A percentile compares a stretch with the other conserved stretches of the same genome.
Evolutionary conservation across 2,113 vertebrate genomes (phyloP).

Genomic region (Phalacrocorax brasilianus): DNA sequence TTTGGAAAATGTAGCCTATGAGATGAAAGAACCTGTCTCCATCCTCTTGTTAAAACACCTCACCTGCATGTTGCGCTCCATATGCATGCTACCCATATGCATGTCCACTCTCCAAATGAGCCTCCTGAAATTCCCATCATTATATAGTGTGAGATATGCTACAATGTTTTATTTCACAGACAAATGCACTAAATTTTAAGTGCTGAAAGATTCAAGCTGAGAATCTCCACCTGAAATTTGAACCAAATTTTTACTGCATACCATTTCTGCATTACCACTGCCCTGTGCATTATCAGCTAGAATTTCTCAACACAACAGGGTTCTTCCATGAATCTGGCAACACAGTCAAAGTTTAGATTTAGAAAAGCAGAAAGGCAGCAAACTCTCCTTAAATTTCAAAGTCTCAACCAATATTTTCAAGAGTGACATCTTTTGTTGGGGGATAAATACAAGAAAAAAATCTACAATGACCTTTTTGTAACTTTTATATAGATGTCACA

Average conservation of each 20-base stretch:
- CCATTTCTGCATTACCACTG: neutral
- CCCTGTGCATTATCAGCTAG: neutral
- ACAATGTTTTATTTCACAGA: neutral
- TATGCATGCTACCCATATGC: no score
- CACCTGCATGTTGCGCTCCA: neutral
- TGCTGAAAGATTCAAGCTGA: neutral
- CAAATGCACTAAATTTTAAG: neutral
- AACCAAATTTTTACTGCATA: neutral
- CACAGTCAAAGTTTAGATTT: neutral
- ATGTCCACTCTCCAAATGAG: neutral
- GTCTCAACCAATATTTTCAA: neutral
- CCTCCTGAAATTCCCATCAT: neutral
- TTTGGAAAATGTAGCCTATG: neutral
- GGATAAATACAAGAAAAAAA: neutral
- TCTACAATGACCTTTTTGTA: neutral
- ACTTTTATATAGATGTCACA: neutral
- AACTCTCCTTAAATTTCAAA: neutral
- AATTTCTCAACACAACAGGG: neutral
- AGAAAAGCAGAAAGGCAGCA: neutral
- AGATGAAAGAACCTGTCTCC: neutral
- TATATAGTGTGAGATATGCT: accelerated
- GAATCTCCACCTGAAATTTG: neutral
- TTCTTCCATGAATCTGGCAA: neutral
- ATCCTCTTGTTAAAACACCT: neutral
- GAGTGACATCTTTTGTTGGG: neutral